A percentile compares a stretch with the other conserved stretches of the same genome.
Conservation (phyloP, 2,113 vertebrate genomes). For the Myiagra hebetior region DNA sequence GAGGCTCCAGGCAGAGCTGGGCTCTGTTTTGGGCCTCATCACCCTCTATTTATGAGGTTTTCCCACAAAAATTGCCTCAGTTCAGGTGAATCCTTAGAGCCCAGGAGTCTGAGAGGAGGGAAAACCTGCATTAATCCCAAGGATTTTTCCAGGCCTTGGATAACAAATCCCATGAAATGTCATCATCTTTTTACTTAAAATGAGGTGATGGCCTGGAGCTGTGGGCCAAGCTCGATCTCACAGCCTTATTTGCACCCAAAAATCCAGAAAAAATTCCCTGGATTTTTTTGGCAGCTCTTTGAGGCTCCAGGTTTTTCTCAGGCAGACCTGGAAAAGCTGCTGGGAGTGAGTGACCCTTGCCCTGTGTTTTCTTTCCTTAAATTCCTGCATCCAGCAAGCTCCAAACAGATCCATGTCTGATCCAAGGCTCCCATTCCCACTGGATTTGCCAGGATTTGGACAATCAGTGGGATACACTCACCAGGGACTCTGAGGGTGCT, state of each 20-base stretch:
- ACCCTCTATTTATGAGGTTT: too few relatives aligned
- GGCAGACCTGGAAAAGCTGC: neutral
- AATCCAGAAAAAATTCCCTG: too few relatives aligned
- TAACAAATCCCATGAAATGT: neutral
- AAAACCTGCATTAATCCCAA: neutral
- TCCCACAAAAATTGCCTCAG: neutral
- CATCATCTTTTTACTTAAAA: neutral
- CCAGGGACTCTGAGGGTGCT: neutral
- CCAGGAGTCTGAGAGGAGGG: neutral
- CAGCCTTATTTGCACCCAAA: too few relatives aligned
- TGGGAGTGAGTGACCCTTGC: neutral
- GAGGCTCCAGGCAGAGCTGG: neutral
- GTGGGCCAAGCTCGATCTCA: too few relatives aligned
- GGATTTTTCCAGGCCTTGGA: neutral
- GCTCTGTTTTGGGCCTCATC: neutral
- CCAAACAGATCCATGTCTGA: neutral
- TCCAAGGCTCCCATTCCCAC: too few relatives aligned
- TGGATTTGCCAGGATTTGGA: neutral
- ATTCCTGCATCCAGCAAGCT: neutral
- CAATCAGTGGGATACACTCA: neutral
- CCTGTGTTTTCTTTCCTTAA: neutral
- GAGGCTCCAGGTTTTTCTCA: neutral
- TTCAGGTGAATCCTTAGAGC: neutral
- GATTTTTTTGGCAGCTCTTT: too few relatives aligned
- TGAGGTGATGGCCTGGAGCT: neutral